These are phyloP conservation scores for Rostratula benghalensis DNA, from an alignment of 2,113 vertebrate genomes.

Conservation along the genomic window DNA sequence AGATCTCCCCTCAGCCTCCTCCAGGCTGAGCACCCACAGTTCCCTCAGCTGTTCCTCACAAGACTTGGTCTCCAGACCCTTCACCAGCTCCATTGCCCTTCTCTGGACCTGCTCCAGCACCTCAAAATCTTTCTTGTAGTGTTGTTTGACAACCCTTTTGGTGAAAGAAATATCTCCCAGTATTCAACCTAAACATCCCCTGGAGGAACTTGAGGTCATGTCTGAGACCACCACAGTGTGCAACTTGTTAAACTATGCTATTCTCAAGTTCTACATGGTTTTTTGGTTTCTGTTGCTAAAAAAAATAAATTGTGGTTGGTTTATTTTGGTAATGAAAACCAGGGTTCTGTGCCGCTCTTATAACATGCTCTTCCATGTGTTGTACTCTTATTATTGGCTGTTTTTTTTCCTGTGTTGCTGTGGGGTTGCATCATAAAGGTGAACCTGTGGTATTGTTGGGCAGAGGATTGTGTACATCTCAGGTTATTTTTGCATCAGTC, in stretches of 20 bases:
- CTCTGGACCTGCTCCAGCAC: no score
- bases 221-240: background rate
- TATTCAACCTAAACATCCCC: background rate
- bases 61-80: no score
- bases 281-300: background rate
- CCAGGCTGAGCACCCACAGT: no score
- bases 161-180: background rate
- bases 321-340: background rate
- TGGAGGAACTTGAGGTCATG: background rate
- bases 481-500: background rate
- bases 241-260: background rate
- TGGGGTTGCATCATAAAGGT: slow-evolving; percentile 1
- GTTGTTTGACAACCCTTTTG: background rate
- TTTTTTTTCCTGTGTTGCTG: background rate
- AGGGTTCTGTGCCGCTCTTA: background rate
- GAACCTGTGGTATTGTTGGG: background rate
- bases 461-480: background rate
- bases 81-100: no score
- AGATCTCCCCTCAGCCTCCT: no score
- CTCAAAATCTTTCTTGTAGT: no score
- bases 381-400: background rate
- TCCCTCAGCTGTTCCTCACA: no score
- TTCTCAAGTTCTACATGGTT: fast-evolving
- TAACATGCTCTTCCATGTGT: background rate
- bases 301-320: background rate